Evolutionary conservation across 2,888 invertebrate species (phyloP).

Genomic region (Macrosoma leucophasiata): DNA sequence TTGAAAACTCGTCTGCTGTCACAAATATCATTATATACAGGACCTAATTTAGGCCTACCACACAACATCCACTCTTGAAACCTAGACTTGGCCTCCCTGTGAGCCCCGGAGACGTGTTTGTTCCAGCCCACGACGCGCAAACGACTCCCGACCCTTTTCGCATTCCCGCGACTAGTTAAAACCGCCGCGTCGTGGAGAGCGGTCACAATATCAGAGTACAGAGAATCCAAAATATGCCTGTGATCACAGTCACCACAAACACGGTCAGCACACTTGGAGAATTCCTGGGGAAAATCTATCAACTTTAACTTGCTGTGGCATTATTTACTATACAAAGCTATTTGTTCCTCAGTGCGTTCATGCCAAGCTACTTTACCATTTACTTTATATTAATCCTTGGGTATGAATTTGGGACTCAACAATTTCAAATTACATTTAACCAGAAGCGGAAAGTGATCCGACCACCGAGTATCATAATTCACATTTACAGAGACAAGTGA

Average conservation of each 20-base stretch:
- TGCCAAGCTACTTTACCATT: neutral
- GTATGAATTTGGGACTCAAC: too few relatives aligned
- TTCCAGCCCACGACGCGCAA: conserved; percentile 15
- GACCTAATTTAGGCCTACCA: conserved; percentile 6
- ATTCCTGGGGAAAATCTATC: neutral
- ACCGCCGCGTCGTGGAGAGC: neutral
- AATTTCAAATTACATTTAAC: conserved; percentile 3
- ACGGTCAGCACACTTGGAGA: neutral
- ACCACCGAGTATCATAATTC: conserved; percentile 5
- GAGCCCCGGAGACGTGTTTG: conserved; percentile 15
- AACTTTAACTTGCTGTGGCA: conserved; percentile 1
- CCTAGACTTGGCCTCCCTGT: conserved; percentile 9
- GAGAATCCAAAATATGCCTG: neutral
- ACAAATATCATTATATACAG: conserved; percentile 10
- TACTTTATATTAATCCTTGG: neutral
- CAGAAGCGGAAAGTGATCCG: conserved; percentile 4
- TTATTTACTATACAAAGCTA: neutral
- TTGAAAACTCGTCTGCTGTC: conserved; percentile 8
- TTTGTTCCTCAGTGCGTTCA: neutral
- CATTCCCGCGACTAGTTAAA: neutral
- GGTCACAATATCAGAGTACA: neutral
- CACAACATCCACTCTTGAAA: neutral
- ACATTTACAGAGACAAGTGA: conserved; percentile 6
- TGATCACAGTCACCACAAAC: neutral
- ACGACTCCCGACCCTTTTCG: neutral